Evolutionary conservation across 1,140 invertebrate genomes (phyloP).

Genomic region (Drosophila ogumai): DNA sequence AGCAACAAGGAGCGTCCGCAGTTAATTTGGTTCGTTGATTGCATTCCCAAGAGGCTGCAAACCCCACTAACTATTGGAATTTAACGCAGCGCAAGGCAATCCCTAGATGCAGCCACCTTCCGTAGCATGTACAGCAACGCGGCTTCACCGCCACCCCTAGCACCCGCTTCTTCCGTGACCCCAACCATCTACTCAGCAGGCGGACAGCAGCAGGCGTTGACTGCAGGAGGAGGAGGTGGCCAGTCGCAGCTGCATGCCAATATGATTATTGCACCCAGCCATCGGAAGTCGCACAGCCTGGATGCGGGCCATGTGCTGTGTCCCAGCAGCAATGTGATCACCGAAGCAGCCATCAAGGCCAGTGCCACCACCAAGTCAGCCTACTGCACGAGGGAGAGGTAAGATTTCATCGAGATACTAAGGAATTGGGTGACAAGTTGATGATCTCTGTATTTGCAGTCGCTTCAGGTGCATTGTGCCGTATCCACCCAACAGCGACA

Average conservation of each 20-base stretch:
- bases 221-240: conserved; percentile 3
- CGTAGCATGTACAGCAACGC: conserved; percentile 71
- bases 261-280: conserved; percentile 85
- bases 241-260: conserved; percentile 70
- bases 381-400: conserved; percentile 76
- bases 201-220: conserved; percentile 44
- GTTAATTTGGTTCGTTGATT: conserved; percentile 60
- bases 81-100: conserved; percentile 62
- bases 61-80: neutral
- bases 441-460: conserved; percentile 60
- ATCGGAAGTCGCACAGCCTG: conserved; percentile 92
- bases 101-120: conserved; percentile 74
- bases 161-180: conserved; percentile 27
- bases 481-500: conserved; percentile 97
- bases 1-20: conserved; percentile 76
- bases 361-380: conserved; percentile 78
- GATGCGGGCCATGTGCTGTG: conserved; percentile 87
- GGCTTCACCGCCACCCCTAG: conserved; percentile 43
- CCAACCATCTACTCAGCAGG: conserved; percentile 29
- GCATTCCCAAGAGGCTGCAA: neutral
- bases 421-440: conserved; percentile 6
- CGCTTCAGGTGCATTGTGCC: conserved; percentile 95
- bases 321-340: conserved; percentile 51
- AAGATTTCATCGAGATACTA: neutral
- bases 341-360: conserved; percentile 76